Base-by-base conservation (phyloP, 92 coral and sea anemone species). In the Parazoanthus atlanticus region DNA sequence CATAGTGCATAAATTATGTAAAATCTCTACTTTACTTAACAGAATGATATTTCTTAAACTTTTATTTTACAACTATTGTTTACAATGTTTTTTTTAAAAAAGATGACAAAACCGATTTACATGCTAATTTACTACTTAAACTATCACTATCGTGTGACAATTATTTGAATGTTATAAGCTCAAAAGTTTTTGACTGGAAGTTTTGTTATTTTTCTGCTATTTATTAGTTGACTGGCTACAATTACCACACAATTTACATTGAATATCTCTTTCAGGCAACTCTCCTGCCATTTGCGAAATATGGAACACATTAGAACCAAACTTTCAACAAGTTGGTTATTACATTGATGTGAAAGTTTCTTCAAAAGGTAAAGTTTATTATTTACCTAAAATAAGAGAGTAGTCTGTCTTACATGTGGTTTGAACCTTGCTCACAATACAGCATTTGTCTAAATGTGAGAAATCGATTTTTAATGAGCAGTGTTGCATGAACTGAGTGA, bases 301-400 rank as follows among this genome's bases (percentile, higher is more conserved):
- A 30, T 95, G 95, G 98, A 91, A 91, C 80, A 93, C 93, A 36
- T 19, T 95, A 40, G 93, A 87, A 41, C 89, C 88, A 72, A 81
- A 83, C 46, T 91, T 91, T 74, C 79, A 91, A 67, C 95, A 93
- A 81, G 91, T 82, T 82, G 98, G 98, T 7, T 88, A 95, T 58
- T 36, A 88, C 29, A 56, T 91, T 31, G 93, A 95, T 49, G 86
- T 90, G 40, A 86, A 26, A 15, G 79, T 91, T 23, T 72, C 87
- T 11, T 78, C 92, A 65, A 87, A 86, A 85, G 94, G 94, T 93
- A 80, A 49, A 49, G 17, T 15, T 28, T 28, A 17, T 15, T 61
- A 10, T 2, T 19, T 19, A 21, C 8, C 9, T 5, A 25, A n/a
- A n/a, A n/a, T n/a, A n/a, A 23, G 69, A 19, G 28, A 7, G 21